Conservation (phyloP, 2,113 vertebrate species). For the Gymnobelideus leadbeateri region DNA sequence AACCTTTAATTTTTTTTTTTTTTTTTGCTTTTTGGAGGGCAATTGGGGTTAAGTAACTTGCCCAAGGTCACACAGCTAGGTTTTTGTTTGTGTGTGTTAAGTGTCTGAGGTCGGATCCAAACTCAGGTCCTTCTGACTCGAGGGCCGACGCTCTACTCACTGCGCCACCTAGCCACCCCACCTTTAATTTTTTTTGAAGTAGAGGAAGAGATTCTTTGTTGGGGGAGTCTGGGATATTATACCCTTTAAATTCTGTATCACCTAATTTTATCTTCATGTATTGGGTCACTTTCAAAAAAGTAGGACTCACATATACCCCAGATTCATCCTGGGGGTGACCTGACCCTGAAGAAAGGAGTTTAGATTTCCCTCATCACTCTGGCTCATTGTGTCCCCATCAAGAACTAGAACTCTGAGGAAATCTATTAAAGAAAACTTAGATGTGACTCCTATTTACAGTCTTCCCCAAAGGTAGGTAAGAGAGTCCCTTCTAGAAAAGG, state of each 20-base stretch:
- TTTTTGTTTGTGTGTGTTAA: no score
- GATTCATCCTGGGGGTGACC: neutral
- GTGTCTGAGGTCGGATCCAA: no score
- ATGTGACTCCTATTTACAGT: neutral
- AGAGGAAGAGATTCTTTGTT: conserved; percentile 2
- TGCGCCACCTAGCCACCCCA: no score
- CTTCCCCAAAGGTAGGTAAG: neutral
- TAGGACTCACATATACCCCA: neutral
- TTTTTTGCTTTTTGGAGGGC: no score
- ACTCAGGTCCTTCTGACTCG: no score
- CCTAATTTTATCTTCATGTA: neutral
- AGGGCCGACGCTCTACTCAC: no score
- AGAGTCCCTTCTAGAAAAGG: neutral
- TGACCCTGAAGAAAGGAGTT: neutral
- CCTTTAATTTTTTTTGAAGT: neutral
- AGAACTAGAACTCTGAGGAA: neutral
- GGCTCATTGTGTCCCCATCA: neutral
- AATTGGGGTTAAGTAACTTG: no score
- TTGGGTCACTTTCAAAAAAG: conserved; percentile 1
- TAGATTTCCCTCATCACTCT: neutral
- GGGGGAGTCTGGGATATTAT: neutral
- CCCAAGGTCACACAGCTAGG: no score
- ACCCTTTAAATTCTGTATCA: conserved; percentile 14
- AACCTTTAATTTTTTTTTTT: neutral
- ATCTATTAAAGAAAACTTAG: neutral